Base-by-base conservation (phyloP, 2,113 vertebrate species). In the Scartelaos histophorus region DNA sequence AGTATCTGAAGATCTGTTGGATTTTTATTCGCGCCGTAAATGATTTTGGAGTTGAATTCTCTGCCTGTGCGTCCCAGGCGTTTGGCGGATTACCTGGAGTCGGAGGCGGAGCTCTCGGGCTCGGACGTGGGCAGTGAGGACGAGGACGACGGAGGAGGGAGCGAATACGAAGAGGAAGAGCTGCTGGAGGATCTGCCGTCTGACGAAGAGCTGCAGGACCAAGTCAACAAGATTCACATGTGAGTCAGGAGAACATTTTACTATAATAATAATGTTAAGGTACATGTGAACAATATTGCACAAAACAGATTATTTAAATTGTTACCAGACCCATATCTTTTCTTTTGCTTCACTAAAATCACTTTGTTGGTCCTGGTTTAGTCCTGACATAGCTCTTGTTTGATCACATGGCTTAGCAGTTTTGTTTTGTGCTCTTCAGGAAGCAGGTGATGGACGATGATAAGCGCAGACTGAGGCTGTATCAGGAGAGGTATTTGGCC, bases 221-320 rank as follows among this genome's bases (percentile, higher is more conserved):
- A 99, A 83, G 89, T 99, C 76, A 97, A 99, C 88, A 98, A 95
- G 89, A 95, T 99, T 78, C 97, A 99, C 88, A 98, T 97, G 98
- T 98, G 75, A 95, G 97, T 87, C 67, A 29, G 29, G 29, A 29
- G 2, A 29, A 2, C 4, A 29, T 29, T 4, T 29, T 4, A 43
- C 38, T 29, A 29, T 29, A 2, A 29, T 29, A 29, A 29, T 29
- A 29, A 2, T 29, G 29, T 29, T 29, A 29, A 29, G 29, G 4
- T 29, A 29, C 29, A 29, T 4, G 4, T 29, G 29, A 29, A 4
- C 4, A 4, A 29, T n/a, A n/a, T n/a, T n/a, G n/a, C 29, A 29
- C 29, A 29, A 29, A 29, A 29, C 29, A 29, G 29, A 29, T 29
- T 29, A 29, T 29, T 29, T 29, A 2, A 29, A 4, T 29, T 29